phyloP scores from a whole-genome alignment of 1,140 invertebrate genomes.

The Tetranychus cinnabarinus region DNA sequence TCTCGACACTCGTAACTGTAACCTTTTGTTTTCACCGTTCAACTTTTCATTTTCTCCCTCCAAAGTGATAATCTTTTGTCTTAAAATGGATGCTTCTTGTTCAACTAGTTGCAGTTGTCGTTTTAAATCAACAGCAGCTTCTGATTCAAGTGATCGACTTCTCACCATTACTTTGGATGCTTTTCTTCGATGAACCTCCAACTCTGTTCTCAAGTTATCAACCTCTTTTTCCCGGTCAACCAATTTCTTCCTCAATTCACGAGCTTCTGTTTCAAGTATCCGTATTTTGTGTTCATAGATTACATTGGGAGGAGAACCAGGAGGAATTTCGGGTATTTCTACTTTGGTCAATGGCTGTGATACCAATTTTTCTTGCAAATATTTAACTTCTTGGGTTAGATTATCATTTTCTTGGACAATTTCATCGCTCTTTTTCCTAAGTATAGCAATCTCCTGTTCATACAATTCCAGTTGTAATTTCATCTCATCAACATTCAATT shows the following conservation, averaged over 20 bases:
- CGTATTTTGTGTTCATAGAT: slow-evolving; percentile 36
- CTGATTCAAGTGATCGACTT: slow-evolving; percentile 28
- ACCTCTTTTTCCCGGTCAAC: slow-evolving; percentile 59
- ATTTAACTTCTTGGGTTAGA: slow-evolving; percentile 44
- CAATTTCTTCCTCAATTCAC: slow-evolving; percentile 42
- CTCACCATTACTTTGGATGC: slow-evolving; percentile 15
- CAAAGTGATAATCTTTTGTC: slow-evolving; percentile 34
- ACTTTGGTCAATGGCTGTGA: slow-evolving; percentile 14
- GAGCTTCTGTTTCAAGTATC: slow-evolving; percentile 39
- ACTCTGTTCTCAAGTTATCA: slow-evolving; percentile 43
- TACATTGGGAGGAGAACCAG: slow-evolving; percentile 6
- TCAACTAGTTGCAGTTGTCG: slow-evolving; percentile 43
- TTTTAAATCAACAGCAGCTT: slow-evolving; percentile 32
- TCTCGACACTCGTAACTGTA: slow-evolving; percentile 20
- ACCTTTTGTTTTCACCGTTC: slow-evolving; percentile 39
- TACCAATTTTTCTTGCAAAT: slow-evolving; percentile 41
- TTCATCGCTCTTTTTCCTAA: slow-evolving; percentile 56
- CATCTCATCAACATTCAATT: slow-evolving; percentile 35
- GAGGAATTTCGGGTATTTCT: slow-evolving; percentile 9
- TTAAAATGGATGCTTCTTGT: slow-evolving; percentile 38
- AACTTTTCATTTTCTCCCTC: slow-evolving; percentile 50
- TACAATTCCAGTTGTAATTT: slow-evolving; percentile 59
- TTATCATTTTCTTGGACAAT: slow-evolving; percentile 48
- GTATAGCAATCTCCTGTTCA: slow-evolving; percentile 54
- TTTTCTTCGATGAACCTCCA: slow-evolving; percentile 31